Evolutionary conservation across 2,888 invertebrate genomes (phyloP).

Genomic region (Nasonia oneida): DNA sequence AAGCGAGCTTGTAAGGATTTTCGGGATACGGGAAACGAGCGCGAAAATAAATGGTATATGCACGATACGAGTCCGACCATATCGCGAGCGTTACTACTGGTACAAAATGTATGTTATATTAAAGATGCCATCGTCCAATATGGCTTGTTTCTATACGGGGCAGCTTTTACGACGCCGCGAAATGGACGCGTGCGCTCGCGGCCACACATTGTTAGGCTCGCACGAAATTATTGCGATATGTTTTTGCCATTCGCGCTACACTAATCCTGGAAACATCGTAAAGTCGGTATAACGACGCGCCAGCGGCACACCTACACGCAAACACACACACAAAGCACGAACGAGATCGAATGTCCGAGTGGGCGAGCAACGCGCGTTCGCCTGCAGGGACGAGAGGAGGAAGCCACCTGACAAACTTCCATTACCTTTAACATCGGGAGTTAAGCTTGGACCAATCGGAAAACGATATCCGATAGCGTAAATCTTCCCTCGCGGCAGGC

Average conservation of each 20-base stretch:
- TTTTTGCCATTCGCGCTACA: constrained; percentile 14
- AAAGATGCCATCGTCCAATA: background rate
- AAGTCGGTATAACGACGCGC: constrained; percentile 63
- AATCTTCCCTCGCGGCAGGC: constrained; percentile 63
- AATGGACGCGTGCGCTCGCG: background rate
- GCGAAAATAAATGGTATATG: background rate
- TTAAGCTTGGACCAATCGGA: constrained; percentile 72
- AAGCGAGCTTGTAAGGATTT: constrained; percentile 71
- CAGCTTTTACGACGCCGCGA: background rate
- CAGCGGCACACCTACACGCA: background rate
- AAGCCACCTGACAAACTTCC: constrained; percentile 70
- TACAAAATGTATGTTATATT: background rate
- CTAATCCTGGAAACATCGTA: constrained; percentile 65
- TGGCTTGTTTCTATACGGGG: background rate
- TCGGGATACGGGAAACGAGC: background rate
- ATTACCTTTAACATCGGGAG: constrained; percentile 70
- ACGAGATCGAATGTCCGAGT: constrained; percentile 65
- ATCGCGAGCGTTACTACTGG: background rate
- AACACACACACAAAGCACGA: constrained; percentile 12
- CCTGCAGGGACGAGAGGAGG: constrained; percentile 26
- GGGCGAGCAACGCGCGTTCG: constrained; percentile 13
- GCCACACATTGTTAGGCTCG: constrained; percentile 13
- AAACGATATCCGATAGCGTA: constrained; percentile 75
- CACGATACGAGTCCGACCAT: background rate
- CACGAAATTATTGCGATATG: constrained; percentile 48